Percentiles rank a stretch among this genome's conserved stretches.
phyloP scores from a whole-genome alignment of 2,888 invertebrate genomes.

The Miltochrista miniata region DNA sequence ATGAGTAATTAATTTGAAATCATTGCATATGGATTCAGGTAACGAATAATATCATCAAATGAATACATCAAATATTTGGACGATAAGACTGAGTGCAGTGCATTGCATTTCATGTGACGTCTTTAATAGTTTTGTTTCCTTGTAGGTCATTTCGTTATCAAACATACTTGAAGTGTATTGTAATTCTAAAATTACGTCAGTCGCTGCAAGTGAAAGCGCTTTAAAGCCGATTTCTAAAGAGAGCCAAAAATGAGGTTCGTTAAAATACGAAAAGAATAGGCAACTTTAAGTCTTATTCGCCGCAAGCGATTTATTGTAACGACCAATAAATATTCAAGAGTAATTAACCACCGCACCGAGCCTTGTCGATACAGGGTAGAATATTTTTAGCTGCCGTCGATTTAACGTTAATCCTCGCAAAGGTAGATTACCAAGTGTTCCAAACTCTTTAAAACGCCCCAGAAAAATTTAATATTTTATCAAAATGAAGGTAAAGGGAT shows the following conservation, averaged over 20 bases:
- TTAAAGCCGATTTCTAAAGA: too few species aligned
- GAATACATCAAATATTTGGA: too few species aligned
- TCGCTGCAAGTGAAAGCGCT: too few species aligned
- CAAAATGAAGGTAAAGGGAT: conserved; percentile 47
- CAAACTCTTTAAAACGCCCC: conserved; percentile 58
- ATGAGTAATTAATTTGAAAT: too few species aligned
- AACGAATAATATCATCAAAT: too few species aligned
- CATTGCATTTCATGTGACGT: too few species aligned
- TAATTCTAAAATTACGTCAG: too few species aligned
- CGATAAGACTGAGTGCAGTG: too few species aligned
- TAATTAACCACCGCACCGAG: conserved; percentile 68
- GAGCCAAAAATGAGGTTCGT: conserved; percentile 17
- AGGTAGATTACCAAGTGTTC: conserved; percentile 72
- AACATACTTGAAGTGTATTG: too few species aligned
- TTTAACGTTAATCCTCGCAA: conserved; percentile 71
- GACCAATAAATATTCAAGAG: conserved; percentile 82
- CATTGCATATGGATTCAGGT: too few species aligned
- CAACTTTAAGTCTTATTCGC: conserved; percentile 73
- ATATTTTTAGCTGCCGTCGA: conserved; percentile 73
- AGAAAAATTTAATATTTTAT: conserved; percentile 51
- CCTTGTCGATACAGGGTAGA: conserved; percentile 63
- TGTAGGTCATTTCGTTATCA: too few species aligned
- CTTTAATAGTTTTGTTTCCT: too few species aligned
- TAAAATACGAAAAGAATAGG: conserved; percentile 64
- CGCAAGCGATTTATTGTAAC: conserved; percentile 78